Evolutionary conservation across 2,888 invertebrate genomes (phyloP), one percentile per base, ranked within the genome.

Genomic region (Euplexia lucipara): DNA sequence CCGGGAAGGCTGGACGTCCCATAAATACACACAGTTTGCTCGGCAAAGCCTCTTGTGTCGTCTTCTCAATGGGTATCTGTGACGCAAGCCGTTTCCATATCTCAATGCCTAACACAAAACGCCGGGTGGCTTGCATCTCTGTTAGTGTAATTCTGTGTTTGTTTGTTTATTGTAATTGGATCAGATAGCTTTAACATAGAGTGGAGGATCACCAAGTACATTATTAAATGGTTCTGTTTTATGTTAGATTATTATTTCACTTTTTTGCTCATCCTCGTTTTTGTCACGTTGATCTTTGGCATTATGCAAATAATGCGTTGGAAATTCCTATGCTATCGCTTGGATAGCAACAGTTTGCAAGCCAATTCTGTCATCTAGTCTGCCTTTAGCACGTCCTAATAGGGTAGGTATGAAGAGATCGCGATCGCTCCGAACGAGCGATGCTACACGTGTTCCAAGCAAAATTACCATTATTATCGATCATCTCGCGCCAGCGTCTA

Each of bases 401-500:
- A 92, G 91, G 94, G 89, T 85, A 83, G 86, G 90, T 86, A 84
- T 86, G 86, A 71, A 70, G 66, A 84, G 90, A 92, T 91, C 86
- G 86, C 89, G 90, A 92, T 93, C 91, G 88, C 88, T 83, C 87
- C 91, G 87, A 88, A 85, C 88, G 87, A 86, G 84, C 92, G 92
- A 93, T 91, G 90, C 87, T 90, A 95, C 95, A 95, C 94, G 94
- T 94, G 95, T 93, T 91, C 85, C 83, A 79, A 65, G 86, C 88
- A 81, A 93, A 95, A 95, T 95, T 95, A 95, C 95, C 95, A 95
- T 95, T 94, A 95, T 95, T 95, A 95, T 95, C 95, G 95, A 94
- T 94, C 93, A 94, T 95, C 95, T 91, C 87, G 91, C 91, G 88
- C 91, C 88, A 84, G 87, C 87, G 91, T 90, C 87, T 87, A 86